Percentiles rank a stretch among this genome's conserved stretches.
Conservation (phyloP, 2,888 invertebrate genomes). For the Stenurella melanura region DNA sequence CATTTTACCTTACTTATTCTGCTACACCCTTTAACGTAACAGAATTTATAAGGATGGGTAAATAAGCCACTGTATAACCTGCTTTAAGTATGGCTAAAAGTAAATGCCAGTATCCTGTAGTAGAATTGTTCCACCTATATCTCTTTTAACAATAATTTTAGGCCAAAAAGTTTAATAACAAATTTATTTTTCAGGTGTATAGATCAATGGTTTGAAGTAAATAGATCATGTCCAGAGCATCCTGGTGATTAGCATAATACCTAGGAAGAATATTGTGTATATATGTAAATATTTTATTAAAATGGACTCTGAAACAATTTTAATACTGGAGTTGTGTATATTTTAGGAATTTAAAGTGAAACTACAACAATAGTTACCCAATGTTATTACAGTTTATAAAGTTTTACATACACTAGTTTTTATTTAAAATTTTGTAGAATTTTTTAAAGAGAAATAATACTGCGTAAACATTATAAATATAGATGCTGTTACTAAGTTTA, state of each 20-base stretch:
- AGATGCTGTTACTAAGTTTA: conserved; percentile 49
- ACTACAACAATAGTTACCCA: conserved; percentile 53
- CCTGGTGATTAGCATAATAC: conserved; percentile 87
- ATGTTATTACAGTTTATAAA: conserved; percentile 46
- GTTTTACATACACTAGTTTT: conserved; percentile 38
- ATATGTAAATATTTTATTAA: conserved; percentile 65
- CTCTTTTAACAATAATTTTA: background rate
- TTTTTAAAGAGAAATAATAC: conserved; percentile 21
- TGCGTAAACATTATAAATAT: conserved; percentile 22
- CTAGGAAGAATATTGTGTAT: conserved; percentile 58
- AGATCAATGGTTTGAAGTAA: conserved; percentile 99
- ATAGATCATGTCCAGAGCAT: conserved; percentile 99
- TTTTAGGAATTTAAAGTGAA: conserved; percentile 48
- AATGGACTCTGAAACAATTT: conserved; percentile 64
- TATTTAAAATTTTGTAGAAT: conserved; percentile 32
- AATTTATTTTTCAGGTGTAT: conserved; percentile 88
- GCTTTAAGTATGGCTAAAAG: too few species aligned
- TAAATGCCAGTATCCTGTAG: too few species aligned
- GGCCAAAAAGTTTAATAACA: background rate
- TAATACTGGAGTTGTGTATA: conserved; percentile 54
- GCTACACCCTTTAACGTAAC: too few species aligned
- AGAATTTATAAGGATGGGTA: too few species aligned
- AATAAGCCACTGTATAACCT: too few species aligned
- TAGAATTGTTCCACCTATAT: too few species aligned
- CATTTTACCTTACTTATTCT: too few species aligned